Conservation (phyloP, 2,113 vertebrate species). For the Limnothrissa miodon region DNA sequence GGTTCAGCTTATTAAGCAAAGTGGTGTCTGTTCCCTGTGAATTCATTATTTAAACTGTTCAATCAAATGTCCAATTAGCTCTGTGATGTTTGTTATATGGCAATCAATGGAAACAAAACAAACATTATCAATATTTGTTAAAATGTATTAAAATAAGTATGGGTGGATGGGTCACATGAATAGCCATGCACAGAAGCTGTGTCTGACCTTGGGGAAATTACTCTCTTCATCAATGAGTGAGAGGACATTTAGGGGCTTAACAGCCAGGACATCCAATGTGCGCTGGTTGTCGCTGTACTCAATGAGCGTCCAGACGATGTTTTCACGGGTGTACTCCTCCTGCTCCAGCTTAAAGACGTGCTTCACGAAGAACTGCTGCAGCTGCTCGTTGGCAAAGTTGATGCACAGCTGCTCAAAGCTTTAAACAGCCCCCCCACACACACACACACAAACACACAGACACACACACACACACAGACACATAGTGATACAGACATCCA, state of each 20-base stretch:
- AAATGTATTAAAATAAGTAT: background rate
- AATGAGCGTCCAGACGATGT: conserved; percentile 83
- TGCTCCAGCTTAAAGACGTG: conserved; percentile 93
- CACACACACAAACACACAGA: conserved; percentile 50
- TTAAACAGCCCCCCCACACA: conserved; percentile 62
- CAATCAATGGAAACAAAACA: too few relatives aligned
- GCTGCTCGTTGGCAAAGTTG: conserved; percentile 95
- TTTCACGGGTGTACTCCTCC: conserved; percentile 83
- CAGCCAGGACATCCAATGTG: conserved; percentile 81
- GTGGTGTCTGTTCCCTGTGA: conserved; percentile 88
- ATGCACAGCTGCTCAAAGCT: conserved; percentile 99
- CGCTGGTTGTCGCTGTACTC: conserved; percentile 83
- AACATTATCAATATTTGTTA: background rate
- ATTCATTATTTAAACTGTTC: background rate
- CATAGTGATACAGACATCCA: conserved; percentile 28
- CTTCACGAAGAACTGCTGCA: conserved; percentile 95
- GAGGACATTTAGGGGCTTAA: conserved; percentile 86
- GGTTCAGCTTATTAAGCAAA: conserved; percentile 85
- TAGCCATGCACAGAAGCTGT: background rate
- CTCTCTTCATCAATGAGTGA: conserved; percentile 96
- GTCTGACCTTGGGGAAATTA: conserved; percentile 86
- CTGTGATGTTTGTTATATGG: background rate
- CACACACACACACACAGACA: conserved; percentile 37
- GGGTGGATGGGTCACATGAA: background rate
- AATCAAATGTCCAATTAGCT: background rate